Evolutionary conservation across 2,797 vertebrate species (phyloP).

Genomic region (Enteromius trimaculatus): DNA sequence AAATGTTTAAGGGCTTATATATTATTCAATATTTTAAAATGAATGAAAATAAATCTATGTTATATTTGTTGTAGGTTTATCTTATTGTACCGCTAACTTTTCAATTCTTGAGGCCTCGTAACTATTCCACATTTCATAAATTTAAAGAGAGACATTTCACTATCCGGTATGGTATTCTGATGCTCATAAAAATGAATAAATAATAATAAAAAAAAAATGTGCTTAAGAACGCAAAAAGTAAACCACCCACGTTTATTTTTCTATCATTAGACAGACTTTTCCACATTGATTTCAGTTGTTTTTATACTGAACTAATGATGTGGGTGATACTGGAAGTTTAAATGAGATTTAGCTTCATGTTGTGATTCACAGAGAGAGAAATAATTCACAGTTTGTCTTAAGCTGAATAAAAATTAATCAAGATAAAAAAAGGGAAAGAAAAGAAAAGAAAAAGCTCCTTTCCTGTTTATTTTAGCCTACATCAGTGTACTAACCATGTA

Average conservation of each 20-base stretch:
- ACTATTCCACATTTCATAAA: not conserved
- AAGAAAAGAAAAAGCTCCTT: not conserved
- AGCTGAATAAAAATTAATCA: not conserved
- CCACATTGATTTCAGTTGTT: not conserved
- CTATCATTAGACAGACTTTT: not conserved
- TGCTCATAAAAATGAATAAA: not conserved
- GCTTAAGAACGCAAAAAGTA: not conserved
- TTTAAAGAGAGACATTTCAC: not conserved
- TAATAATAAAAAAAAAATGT: not conserved
- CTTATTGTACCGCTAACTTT: not conserved
- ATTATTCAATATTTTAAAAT: not conserved
- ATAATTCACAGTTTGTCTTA: not conserved
- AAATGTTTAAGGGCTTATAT: not conserved
- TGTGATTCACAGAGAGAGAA: not conserved
- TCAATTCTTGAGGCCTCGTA: not conserved
- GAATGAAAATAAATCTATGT: not conserved
- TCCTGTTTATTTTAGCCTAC: not conserved
- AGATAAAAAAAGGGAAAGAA: not conserved
- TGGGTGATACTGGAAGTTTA: not conserved
- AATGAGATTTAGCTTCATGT: not conserved
- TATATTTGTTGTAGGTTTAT: not conserved
- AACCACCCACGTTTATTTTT: not conserved
- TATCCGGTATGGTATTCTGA: not conserved
- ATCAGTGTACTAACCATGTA: not conserved
- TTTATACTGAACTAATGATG: not conserved